These are phyloP conservation scores for Agrilus planipennis DNA, from an alignment of 1,140 invertebrate genomes.

Conservation along the genomic window DNA sequence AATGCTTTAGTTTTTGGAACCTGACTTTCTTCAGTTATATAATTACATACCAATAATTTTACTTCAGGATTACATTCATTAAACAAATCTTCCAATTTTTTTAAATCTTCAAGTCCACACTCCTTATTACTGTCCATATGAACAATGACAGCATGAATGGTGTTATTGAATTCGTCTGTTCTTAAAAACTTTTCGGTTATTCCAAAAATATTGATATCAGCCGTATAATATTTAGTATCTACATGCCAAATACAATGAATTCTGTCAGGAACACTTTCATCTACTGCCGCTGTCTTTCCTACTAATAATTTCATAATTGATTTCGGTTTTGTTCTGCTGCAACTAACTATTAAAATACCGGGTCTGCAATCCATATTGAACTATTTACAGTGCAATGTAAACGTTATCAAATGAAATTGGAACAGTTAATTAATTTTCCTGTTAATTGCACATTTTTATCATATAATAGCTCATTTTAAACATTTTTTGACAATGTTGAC, in stretches of 20 bases:
- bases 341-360: slow-evolving; percentile 27
- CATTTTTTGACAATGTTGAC: no score
- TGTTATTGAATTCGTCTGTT: slow-evolving; percentile 21
- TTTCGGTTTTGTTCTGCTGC: slow-evolving; percentile 28
- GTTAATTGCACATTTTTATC: no score
- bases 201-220: slow-evolving; percentile 30
- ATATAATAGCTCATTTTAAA: no score
- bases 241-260: slow-evolving; percentile 30
- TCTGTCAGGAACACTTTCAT: slow-evolving; percentile 10
- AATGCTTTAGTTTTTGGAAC: slow-evolving; percentile 23
- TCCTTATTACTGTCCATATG: slow-evolving; percentile 32
- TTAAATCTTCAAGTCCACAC: slow-evolving; percentile 27
- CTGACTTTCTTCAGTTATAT: slow-evolving; percentile 28
- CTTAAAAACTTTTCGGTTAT: slow-evolving; percentile 21
- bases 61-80: slow-evolving; percentile 30
- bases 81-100: slow-evolving; percentile 24
- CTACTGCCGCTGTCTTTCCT: slow-evolving; percentile 13
- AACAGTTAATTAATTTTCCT: no score
- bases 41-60: slow-evolving; percentile 30
- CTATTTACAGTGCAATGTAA: no score
- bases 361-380: slow-evolving; percentile 26
- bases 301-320: slow-evolving; percentile 30
- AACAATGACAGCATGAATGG: slow-evolving; percentile 32
- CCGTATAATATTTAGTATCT: slow-evolving; percentile 36
- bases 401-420: no score